Conservation (phyloP, 2,113 vertebrate species). For the Eupsittula cactorum region DNA sequence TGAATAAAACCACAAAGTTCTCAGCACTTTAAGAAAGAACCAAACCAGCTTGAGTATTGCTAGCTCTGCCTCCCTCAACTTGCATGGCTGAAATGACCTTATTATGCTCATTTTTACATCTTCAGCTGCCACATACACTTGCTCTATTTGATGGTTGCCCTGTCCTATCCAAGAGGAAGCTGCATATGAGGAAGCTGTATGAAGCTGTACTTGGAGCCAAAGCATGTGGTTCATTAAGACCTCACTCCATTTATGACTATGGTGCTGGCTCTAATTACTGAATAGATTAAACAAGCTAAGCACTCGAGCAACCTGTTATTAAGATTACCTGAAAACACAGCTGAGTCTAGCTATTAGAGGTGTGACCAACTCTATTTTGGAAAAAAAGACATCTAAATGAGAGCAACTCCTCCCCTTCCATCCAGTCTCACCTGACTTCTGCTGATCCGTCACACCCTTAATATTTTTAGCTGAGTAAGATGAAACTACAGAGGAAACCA, state of each 20-base stretch:
- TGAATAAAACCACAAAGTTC: neutral
- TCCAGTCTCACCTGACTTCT: constrained; percentile 26
- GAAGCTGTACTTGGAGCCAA: neutral
- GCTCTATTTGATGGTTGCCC: neutral
- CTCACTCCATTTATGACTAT: neutral
- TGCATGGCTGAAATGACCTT: neutral
- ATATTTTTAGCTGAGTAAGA: constrained; percentile 5
- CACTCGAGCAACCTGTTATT: constrained; percentile 30
- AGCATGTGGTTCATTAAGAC: neutral
- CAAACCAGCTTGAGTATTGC: neutral
- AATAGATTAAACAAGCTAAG: constrained; percentile 32
- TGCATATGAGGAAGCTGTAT: neutral
- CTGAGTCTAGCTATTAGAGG: constrained; percentile 20
- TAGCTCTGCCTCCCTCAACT: neutral
- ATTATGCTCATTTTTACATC: neutral
- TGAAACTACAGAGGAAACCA: constrained; percentile 8
- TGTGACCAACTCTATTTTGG: neutral
- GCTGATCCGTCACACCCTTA: constrained; percentile 30
- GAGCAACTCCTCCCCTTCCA: constrained; percentile 23
- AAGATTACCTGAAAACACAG: constrained; percentile 21
- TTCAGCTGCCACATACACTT: neutral
- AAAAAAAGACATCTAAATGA: neutral
- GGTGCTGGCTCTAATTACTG: neutral
- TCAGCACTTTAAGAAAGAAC: neutral
- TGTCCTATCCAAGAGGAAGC: neutral